These are phyloP conservation scores for Drosophila neocordata DNA, from an alignment of 1,140 invertebrate genomes.

Conservation along the genomic window DNA sequence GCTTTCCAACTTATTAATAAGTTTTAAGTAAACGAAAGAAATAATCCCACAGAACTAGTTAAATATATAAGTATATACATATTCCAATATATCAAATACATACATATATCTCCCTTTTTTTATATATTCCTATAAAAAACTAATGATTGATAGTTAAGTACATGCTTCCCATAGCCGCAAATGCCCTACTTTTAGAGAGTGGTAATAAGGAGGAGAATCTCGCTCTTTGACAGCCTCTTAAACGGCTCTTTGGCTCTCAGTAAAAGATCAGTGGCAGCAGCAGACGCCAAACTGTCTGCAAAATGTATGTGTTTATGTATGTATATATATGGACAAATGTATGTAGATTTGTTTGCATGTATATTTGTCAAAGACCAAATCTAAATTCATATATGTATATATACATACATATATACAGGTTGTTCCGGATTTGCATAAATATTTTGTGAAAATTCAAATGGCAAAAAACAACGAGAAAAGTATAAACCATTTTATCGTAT, in stretches of 20 bases:
- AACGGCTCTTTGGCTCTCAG: neutral
- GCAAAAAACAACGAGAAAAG: constrained; percentile 10
- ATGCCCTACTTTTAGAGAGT: neutral
- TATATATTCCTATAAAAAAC: too few species aligned
- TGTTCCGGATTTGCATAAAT: constrained; percentile 47
- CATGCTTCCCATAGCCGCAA: neutral
- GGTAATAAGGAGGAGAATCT: neutral
- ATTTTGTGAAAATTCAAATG: constrained; percentile 22
- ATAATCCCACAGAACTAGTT: too few species aligned
- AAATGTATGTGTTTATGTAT: constrained; percentile 9
- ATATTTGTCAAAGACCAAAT: constrained; percentile 10
- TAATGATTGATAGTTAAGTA: too few species aligned
- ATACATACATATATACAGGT: constrained; percentile 16
- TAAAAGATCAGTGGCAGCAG: neutral
- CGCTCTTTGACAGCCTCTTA: neutral
- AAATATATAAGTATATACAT: too few species aligned
- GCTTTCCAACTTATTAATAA: too few species aligned
- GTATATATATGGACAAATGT: neutral
- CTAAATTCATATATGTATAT: constrained; percentile 10
- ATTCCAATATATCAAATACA: too few species aligned
- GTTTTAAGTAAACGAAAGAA: too few species aligned
- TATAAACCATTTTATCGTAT: neutral
- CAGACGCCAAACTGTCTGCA: constrained; percentile 61
- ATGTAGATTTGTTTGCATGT: neutral
- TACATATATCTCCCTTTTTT: too few species aligned